Percentiles rank a stretch among this genome's conserved stretches.
Evolutionary conservation across 1,140 invertebrate species (phyloP).

Genomic region (Tribolium castaneum): DNA sequence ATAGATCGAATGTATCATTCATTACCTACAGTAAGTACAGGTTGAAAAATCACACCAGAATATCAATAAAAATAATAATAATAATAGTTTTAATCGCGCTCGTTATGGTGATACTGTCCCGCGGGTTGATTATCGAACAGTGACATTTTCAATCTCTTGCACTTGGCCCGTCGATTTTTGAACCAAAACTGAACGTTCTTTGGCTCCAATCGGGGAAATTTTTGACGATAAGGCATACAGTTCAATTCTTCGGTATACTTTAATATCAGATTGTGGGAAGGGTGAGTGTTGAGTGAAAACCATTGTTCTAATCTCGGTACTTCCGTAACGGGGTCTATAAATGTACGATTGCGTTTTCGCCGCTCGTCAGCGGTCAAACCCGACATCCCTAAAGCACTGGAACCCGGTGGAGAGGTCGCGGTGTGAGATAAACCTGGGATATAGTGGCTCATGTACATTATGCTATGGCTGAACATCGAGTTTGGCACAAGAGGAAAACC

Average conservation of each 20-base stretch:
- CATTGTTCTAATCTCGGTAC: conserved; percentile 96
- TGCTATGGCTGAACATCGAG: conserved; percentile 85
- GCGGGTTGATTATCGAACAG: conserved; percentile 71
- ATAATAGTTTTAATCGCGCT: conserved; percentile 54
- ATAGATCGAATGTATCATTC: no score
- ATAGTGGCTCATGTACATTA: conserved; percentile 93
- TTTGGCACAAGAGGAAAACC: conserved; percentile 84
- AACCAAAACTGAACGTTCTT: conserved; percentile 99
- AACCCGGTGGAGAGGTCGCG: conserved; percentile 65
- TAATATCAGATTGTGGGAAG: conserved; percentile 94
- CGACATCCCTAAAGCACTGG: conserved; percentile 72
- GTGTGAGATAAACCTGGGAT: conserved; percentile 72
- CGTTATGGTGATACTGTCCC: conserved; percentile 58
- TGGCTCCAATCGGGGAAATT: conserved; percentile 95
- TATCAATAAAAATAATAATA: conserved; percentile 11
- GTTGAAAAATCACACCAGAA: conserved; percentile 38
- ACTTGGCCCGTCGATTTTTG: conserved; percentile 96
- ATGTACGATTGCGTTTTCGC: conserved; percentile 95
- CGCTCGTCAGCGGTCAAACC: conserved; percentile 80
- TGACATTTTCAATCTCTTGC: conserved; percentile 92
- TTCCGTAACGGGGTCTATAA: conserved; percentile 98
- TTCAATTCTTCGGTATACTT: conserved; percentile 98
- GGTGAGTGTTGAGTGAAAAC: conserved; percentile 98
- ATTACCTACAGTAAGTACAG: conserved; percentile 38
- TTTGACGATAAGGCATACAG: conserved; percentile 93